Evolutionary conservation across 1,140 invertebrate species (phyloP), one percentile per base, ranked within the genome.

Genomic region (Bombus affinis): DNA sequence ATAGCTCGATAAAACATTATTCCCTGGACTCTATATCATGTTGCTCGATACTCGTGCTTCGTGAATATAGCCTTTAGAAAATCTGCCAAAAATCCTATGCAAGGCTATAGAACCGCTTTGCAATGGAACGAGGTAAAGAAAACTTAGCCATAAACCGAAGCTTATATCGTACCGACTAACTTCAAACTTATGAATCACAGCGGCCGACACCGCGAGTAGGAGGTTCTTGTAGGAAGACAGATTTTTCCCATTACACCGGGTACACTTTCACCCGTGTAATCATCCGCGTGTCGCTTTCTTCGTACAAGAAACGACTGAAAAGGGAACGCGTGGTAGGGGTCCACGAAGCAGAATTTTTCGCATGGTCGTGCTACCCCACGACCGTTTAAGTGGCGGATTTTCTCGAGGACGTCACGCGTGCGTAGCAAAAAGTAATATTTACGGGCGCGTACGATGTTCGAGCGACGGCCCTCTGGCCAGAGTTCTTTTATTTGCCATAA

Each of bases 401-500:
- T 85, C 84, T 81, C 72, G 84, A 81, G 78, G 84, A 85, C 71
- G 71, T 85, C 71, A 59, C 84, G n/a, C 37, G 83, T 44, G 57
- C 77, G 68, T 75, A 75, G 79, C 79, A 85, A 85, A 85, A 85
- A 85, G 74, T 75, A 68, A 85, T 85, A 85, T 85, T 85, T 86
- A 86, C 81, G 85, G 81, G 65, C 85, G 72, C 74, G 81, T 78
- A 86, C 85, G 78, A 86, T 86, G 85, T 84, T 72, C 22, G 72
- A 37, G 71, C 80, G 66, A 59, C 57, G 65, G 72, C 53, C 62
- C 80, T 39, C 62, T 66, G 70, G 71, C 32, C 28, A 66, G 2
- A 32, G 70, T 83, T 65, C 70, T 86, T 88, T 85, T 75, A 90
- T 91, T 90, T 88, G 89, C 89, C 79, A 90, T 88, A 90, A 90